Conservation (phyloP, 35 echinoderm and acorn worm species). For the Anneissia japonica region DNA sequence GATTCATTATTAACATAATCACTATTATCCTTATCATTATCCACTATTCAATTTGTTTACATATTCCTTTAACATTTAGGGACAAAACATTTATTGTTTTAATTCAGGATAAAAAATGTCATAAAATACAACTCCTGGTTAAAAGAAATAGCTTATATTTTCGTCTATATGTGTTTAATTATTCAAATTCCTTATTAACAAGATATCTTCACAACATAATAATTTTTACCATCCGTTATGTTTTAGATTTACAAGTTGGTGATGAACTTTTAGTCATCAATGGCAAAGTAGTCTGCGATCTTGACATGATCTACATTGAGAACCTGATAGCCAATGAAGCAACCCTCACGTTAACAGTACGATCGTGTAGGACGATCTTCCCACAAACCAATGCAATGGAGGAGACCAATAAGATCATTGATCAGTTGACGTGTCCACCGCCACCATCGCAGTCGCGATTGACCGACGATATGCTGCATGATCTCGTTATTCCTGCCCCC, state of each 20-base stretch:
- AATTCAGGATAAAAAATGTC: no score
- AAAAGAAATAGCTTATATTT: no score
- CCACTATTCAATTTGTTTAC: no score
- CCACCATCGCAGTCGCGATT: slow-evolving; percentile 80
- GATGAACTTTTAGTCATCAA: slow-evolving; percentile 91
- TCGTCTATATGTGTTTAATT: no score
- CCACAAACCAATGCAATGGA: slow-evolving; percentile 78
- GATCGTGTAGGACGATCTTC: slow-evolving; percentile 86
- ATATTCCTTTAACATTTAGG: no score
- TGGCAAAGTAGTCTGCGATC: slow-evolving; percentile 78
- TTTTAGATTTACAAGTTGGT: slow-evolving; percentile 80
- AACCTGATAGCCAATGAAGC: slow-evolving; percentile 57
- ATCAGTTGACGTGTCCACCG: slow-evolving; percentile 89
- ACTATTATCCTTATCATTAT: no score
- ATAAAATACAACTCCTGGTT: no score
- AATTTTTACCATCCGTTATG: background rate
- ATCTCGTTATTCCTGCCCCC: slow-evolving; percentile 82
- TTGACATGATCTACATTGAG: slow-evolving; percentile 95
- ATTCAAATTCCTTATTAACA: no score
- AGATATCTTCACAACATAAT: no score
- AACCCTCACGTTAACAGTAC: slow-evolving; percentile 75
- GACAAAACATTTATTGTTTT: no score
- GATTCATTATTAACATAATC: no score
- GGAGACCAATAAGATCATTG: slow-evolving; percentile 91
- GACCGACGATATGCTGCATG: slow-evolving; percentile 81